Percentiles rank a stretch among this genome's conserved stretches.
These are phyloP conservation scores for Falco concolor DNA, from an alignment of 2,797 vertebrate genomes.

Conservation along the genomic window DNA sequence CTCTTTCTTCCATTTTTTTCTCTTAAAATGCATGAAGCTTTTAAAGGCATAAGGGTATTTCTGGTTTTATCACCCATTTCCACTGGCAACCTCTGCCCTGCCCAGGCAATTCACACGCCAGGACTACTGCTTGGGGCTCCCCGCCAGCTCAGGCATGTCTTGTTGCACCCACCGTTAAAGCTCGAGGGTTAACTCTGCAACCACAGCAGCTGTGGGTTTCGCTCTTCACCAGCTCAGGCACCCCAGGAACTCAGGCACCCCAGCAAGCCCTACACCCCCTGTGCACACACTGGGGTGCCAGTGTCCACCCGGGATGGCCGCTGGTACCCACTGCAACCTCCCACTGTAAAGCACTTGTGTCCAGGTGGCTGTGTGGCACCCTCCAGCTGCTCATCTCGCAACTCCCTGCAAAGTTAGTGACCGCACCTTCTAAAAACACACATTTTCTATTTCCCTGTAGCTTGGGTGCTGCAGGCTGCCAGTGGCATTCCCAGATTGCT, in stretches of 20 bases:
- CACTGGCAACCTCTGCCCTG: background rate
- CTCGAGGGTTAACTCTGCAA: background rate
- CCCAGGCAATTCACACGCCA: fast-evolving
- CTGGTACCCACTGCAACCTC: background rate
- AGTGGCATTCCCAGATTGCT: background rate
- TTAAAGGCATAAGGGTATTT: background rate
- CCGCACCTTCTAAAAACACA: background rate
- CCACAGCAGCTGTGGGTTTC: background rate
- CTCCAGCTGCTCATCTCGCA: background rate
- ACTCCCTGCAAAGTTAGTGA: background rate
- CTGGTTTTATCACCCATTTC: background rate
- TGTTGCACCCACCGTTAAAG: background rate
- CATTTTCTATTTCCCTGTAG: background rate
- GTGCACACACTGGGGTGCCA: fast-evolving
- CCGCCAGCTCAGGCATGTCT: background rate
- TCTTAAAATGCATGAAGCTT: background rate
- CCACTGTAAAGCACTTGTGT: background rate
- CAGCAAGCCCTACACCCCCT: too few species aligned
- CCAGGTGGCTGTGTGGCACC: background rate
- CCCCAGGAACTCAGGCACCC: background rate
- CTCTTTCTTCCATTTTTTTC: background rate
- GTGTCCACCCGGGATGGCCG: fast-evolving
- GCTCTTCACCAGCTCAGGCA: background rate
- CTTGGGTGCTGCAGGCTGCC: background rate
- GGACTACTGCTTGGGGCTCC: background rate